Base-by-base conservation (phyloP, 2,797 vertebrate genomes). In the Columba guinea region DNA sequence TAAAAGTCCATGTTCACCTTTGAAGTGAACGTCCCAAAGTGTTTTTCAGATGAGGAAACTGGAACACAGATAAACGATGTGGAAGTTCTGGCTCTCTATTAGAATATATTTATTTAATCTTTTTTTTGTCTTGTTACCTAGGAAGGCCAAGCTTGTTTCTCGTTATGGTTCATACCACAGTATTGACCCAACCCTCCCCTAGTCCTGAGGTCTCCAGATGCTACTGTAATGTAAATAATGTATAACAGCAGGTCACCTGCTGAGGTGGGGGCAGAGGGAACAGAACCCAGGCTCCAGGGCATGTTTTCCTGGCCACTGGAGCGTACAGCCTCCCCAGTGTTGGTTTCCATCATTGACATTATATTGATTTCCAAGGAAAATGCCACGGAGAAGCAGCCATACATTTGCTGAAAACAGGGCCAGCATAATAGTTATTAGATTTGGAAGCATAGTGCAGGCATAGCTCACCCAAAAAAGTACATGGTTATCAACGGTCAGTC, bases 141-240 rank as follows among this genome's bases (percentile, higher is more conserved):
- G 41, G 49, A 49, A 62, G 21, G 59, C 23, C 20, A 52, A 84
- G 41, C 32, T 79, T 81, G 46, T 3, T 37, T 84, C 74, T 26
- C 37, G 11, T 51, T 76, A 20, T 0, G 0, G 48, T 16, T 88
- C 21, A 5, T 59, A 37, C 23, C 14, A 6, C 11, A 51, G 19
- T 32, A 26, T 6, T 62, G 34, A 2, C 26, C 24, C 35, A 4
- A 21, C 10, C 11, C 52, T 56, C 65, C 19, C 23, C 55, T 3
- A 8, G 56, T 80, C 39, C 14, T 24, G 51, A 58, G 83, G 46
- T 48, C n/a, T 70, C n/a, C 35, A 51, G 67, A 69, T 56, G 53
- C 37, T 83, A 1, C 30, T 68, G 63, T 62, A 35, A 8, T 35
- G 53, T 55, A 53, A 76, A 79, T 46, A 68, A 52, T 51, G 39